phyloP scores from a whole-genome alignment of 2,888 invertebrate species.

The Meliscaeva auricollis region DNA sequence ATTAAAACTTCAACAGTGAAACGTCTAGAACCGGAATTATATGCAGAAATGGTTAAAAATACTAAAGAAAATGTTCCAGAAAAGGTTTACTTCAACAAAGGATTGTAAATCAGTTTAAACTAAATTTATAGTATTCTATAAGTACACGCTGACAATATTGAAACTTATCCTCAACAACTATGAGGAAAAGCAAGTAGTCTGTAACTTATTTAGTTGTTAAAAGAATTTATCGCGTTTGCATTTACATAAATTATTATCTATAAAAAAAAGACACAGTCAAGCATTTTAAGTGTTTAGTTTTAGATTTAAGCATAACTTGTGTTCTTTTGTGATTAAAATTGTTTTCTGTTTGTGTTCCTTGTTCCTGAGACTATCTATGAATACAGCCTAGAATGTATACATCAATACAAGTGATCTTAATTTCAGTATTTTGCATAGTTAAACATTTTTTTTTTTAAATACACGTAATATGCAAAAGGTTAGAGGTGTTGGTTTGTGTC shows the following conservation, averaged over 20 bases:
- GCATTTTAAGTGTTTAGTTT: constrained; percentile 51
- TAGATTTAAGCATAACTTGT: constrained; percentile 37
- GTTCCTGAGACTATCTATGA: neutral
- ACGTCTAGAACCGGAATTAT: constrained; percentile 90
- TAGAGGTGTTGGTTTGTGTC: constrained; percentile 32
- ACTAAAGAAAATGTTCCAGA: constrained; percentile 88
- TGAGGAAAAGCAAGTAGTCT: constrained; percentile 7
- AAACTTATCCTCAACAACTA: constrained; percentile 26
- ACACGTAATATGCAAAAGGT: neutral
- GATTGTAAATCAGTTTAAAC: constrained; percentile 89
- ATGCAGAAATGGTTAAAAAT: constrained; percentile 88
- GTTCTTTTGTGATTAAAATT: constrained; percentile 36
- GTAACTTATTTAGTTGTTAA: neutral
- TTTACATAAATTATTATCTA: constrained; percentile 48
- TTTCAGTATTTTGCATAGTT: constrained; percentile 62
- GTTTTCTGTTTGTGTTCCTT: constrained; percentile 27
- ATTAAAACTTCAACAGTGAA: constrained; percentile 89
- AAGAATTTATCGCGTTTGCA: constrained; percentile 42
- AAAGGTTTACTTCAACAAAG: constrained; percentile 94
- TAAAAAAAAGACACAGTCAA: constrained; percentile 25
- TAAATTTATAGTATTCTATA: neutral
- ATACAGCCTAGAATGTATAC: constrained; percentile 27
- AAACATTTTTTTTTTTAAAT: neutral
- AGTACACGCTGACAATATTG: constrained; percentile 60
- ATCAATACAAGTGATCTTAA: constrained; percentile 45